A percentile compares a stretch with the other conserved stretches of the same genome.
Conservation (phyloP, 2,888 invertebrate species). For the Dinocampus coccinellae region DNA sequence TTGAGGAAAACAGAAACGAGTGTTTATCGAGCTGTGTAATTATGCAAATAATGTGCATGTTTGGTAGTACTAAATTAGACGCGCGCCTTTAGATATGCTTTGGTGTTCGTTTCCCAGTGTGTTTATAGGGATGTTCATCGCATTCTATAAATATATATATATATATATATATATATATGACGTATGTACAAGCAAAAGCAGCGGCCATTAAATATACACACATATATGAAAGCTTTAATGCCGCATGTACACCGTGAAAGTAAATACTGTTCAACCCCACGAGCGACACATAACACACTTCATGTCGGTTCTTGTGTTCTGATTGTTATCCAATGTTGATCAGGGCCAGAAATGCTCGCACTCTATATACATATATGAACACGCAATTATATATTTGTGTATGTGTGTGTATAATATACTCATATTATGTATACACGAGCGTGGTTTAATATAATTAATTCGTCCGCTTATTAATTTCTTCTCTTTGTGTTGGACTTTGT, state of each 20-base stretch:
- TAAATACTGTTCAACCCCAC: constrained; percentile 19
- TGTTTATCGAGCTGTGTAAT: constrained; percentile 54
- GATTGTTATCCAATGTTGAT: constrained; percentile 49
- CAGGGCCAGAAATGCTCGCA: constrained; percentile 38
- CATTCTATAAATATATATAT: neutral
- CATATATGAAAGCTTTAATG: constrained; percentile 7
- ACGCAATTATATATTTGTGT: neutral
- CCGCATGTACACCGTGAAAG: constrained; percentile 14
- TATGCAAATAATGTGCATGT: constrained; percentile 57
- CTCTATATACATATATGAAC: constrained; percentile 25
- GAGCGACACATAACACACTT: constrained; percentile 8
- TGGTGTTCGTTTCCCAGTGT: constrained; percentile 31
- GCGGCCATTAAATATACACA: constrained; percentile 4
- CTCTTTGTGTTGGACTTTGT: constrained; percentile 24
- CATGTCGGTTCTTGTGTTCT: constrained; percentile 31
- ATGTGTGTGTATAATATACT: no score
- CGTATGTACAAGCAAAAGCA: neutral
- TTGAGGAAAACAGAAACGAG: constrained; percentile 50
- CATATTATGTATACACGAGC: constrained; percentile 30
- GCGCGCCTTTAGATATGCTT: constrained; percentile 39
- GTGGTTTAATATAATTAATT: constrained; percentile 48
- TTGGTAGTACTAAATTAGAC: constrained; percentile 54
- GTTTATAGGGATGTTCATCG: constrained; percentile 25
- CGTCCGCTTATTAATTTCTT: constrained; percentile 52
- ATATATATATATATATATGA: neutral